phyloP scores from a whole-genome alignment of 2,888 invertebrate genomes.

The Lasioglossum lativentre region DNA sequence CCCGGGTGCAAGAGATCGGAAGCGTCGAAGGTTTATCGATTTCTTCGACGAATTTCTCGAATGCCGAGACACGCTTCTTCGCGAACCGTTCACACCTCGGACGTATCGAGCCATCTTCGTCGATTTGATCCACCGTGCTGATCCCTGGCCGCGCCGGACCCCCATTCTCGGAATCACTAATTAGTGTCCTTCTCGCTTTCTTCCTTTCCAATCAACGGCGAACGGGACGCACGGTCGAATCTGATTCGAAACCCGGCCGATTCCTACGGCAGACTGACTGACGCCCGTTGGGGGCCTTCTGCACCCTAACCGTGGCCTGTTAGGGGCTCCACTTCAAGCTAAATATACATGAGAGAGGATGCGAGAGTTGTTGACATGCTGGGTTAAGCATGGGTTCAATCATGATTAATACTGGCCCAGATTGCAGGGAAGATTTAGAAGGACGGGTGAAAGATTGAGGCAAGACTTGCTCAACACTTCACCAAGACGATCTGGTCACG shows the following conservation, averaged over 20 bases:
- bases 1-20: constrained; percentile 43
- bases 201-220: constrained; percentile 68
- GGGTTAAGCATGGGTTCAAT: not conserved
- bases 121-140: constrained; percentile 66
- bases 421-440: not conserved
- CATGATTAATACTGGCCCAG: not conserved
- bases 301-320: not conserved
- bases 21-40: constrained; percentile 64
- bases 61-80: constrained; percentile 68
- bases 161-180: constrained; percentile 73
- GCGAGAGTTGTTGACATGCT: not conserved
- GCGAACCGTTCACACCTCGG: constrained; percentile 66
- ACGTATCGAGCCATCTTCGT: constrained; percentile 59
- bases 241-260: constrained; percentile 65
- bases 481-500: not conserved
- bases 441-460: not conserved
- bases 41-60: constrained; percentile 72
- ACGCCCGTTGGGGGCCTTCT: constrained; percentile 20
- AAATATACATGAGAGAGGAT: not conserved
- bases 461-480: not conserved
- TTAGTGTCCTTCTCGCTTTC: constrained; percentile 67
- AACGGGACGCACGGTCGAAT: constrained; percentile 49
- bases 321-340: not conserved
- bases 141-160: constrained; percentile 45
- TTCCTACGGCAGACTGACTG: constrained; percentile 67